These are phyloP conservation scores for Nymphicus hollandicus DNA, from an alignment of 2,113 vertebrate genomes.

Conservation along the genomic window DNA sequence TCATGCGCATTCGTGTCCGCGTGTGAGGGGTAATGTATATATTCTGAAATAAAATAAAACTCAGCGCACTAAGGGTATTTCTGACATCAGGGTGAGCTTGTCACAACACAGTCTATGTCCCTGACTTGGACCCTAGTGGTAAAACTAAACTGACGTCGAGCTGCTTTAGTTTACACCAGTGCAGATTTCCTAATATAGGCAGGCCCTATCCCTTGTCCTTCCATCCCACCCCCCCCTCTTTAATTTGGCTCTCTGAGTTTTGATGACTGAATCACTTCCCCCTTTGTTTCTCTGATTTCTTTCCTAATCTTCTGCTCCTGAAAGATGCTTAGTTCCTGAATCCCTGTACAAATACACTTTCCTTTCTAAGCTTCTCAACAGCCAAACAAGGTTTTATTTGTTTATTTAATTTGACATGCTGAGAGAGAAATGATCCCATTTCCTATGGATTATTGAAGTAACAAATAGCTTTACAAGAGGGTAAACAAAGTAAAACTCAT, in stretches of 20 bases:
- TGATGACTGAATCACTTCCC: slow-evolving; percentile 38
- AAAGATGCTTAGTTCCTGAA: slow-evolving; percentile 61
- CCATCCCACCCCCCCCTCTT: neutral
- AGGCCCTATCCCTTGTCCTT: neutral
- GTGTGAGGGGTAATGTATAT: accelerated
- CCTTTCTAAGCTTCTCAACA: slow-evolving; percentile 58
- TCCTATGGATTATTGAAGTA: slow-evolving; percentile 65
- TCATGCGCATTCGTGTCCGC: accelerated
- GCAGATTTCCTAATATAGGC: slow-evolving; percentile 58
- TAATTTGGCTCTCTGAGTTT: slow-evolving; percentile 19
- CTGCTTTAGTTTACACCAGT: slow-evolving; percentile 10
- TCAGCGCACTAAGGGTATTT: neutral
- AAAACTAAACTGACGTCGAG: neutral
- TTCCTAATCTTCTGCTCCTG: slow-evolving; percentile 59
- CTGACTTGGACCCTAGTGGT: neutral
- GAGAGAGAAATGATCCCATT: slow-evolving; percentile 59
- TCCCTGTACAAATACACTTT: slow-evolving; percentile 66
- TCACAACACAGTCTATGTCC: neutral
- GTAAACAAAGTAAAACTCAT: slow-evolving; percentile 62
- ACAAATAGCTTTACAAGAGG: slow-evolving; percentile 64
- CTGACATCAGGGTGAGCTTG: neutral
- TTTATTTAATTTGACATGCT: slow-evolving; percentile 69
- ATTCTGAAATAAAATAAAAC: neutral
- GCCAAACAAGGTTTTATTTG: slow-evolving; percentile 67
- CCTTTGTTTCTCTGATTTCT: slow-evolving; percentile 60